Evolutionary conservation across 1,140 invertebrate genomes (phyloP).

Genomic region (Chironomus striatipennis): DNA sequence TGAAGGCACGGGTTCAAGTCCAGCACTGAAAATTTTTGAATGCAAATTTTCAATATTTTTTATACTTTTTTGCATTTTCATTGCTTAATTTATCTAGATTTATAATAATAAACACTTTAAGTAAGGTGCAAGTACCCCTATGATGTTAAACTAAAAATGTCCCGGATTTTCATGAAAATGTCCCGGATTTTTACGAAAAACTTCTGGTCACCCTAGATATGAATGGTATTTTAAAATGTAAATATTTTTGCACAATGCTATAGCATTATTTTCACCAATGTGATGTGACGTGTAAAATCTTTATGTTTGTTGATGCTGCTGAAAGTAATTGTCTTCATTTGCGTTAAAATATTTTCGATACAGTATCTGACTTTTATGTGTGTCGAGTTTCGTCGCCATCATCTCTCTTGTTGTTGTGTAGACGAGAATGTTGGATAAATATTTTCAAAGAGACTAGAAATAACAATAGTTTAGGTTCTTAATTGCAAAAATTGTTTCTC

Average conservation of each 20-base stretch:
- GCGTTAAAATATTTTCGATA: background rate
- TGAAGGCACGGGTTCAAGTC: too few species aligned
- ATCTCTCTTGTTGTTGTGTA: background rate
- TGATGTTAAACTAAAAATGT: too few species aligned
- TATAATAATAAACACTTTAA: too few species aligned
- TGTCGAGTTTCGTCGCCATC: background rate
- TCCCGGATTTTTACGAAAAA: too few species aligned
- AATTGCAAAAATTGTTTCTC: background rate
- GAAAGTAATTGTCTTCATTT: slow-evolving; percentile 13
- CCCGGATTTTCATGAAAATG: too few species aligned
- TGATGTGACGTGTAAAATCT: slow-evolving; percentile 12
- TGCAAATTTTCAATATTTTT: too few species aligned
- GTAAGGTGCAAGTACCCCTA: too few species aligned
- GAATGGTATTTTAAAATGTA: slow-evolving; percentile 14
- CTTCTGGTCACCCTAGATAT: too few species aligned
- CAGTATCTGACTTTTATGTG: slow-evolving; percentile 1
- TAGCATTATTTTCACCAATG: slow-evolving; percentile 13
- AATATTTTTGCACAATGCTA: slow-evolving; percentile 8
- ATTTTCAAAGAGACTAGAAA: background rate
- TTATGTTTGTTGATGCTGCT: background rate
- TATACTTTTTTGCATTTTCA: too few species aligned
- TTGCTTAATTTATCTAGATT: too few species aligned
- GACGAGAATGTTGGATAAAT: too few species aligned
- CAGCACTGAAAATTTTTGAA: too few species aligned
- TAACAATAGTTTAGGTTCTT: slow-evolving; percentile 7